Conservation (phyloP, 1,140 invertebrate genomes). For the Drosophila ananassae region DNA sequence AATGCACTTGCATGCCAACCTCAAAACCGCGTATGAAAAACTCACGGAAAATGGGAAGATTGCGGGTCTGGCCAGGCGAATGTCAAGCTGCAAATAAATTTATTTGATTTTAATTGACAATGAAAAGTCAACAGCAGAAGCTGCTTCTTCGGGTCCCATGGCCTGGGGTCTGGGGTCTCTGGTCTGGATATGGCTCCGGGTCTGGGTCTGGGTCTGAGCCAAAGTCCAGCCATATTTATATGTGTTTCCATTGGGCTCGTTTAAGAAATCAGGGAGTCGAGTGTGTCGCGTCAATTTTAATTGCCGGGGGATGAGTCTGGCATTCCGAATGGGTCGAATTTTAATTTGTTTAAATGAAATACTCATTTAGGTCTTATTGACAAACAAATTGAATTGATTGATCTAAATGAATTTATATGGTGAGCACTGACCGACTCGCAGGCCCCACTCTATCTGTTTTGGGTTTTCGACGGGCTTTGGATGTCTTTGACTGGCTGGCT, state of each 20-base stretch:
- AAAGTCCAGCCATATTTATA: slow-evolving; percentile 52
- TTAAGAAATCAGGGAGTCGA: slow-evolving; percentile 58
- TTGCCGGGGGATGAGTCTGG: slow-evolving; percentile 62
- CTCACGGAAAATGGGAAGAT: slow-evolving; percentile 5
- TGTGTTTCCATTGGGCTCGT: slow-evolving; percentile 59
- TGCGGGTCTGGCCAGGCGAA: slow-evolving; percentile 42
- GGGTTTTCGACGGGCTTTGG: background rate
- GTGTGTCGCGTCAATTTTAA: slow-evolving; percentile 72
- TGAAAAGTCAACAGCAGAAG: slow-evolving; percentile 72
- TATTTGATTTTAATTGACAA: slow-evolving; percentile 83
- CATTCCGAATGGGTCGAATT: slow-evolving; percentile 80
- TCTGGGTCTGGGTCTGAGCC: slow-evolving; percentile 49
- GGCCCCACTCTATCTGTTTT: slow-evolving; percentile 3
- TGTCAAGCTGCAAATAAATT: slow-evolving; percentile 83
- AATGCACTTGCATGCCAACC: slow-evolving; percentile 58
- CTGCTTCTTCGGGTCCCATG: slow-evolving; percentile 27
- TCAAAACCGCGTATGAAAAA: slow-evolving; percentile 25
- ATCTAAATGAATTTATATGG: slow-evolving; percentile 84
- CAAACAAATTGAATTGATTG: slow-evolving; percentile 84
- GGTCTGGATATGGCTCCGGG: slow-evolving; percentile 10
- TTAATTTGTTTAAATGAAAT: slow-evolving; percentile 84
- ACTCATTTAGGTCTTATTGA: slow-evolving; percentile 84
- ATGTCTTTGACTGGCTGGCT: slow-evolving; percentile 1
- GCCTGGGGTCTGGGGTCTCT: slow-evolving; percentile 13
- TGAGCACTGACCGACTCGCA: slow-evolving; percentile 47